Conservation (phyloP, 2,888 invertebrate species). For the Furcula furcula region DNA sequence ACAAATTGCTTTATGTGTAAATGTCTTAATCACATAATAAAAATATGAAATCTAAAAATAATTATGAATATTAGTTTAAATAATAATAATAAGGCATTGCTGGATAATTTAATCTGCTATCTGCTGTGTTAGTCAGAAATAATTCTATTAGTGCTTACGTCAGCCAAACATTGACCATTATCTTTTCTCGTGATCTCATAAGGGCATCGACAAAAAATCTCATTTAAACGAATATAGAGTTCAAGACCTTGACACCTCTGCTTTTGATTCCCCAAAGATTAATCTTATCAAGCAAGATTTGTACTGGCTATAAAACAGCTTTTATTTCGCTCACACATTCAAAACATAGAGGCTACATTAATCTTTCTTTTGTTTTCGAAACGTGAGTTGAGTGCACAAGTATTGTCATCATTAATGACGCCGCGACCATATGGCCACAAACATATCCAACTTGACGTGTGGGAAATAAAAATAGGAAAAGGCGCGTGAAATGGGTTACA, state of each 20-base stretch:
- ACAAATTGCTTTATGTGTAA: too few species aligned
- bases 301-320: slow-evolving; percentile 9
- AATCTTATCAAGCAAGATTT: slow-evolving; percentile 3
- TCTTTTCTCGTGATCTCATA: too few species aligned
- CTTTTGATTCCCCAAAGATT: slow-evolving; percentile 6
- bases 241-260: neutral
- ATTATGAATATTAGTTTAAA: too few species aligned
- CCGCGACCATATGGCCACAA: slow-evolving; percentile 24
- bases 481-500: slow-evolving; percentile 10
- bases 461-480: slow-evolving; percentile 36
- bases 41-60: too few species aligned
- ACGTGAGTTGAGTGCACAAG: slow-evolving; percentile 23
- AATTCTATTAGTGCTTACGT: too few species aligned
- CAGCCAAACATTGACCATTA: too few species aligned
- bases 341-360: neutral
- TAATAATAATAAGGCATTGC: too few species aligned
- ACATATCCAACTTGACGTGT: slow-evolving; percentile 29
- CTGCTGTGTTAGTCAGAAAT: too few species aligned
- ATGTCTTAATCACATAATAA: too few species aligned
- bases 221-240: neutral
- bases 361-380: slow-evolving; percentile 14
- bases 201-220: too few species aligned
- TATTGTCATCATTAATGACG: slow-evolving; percentile 31
- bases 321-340: slow-evolving; percentile 3
- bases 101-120: too few species aligned